phyloP scores from a whole-genome alignment of 2,888 invertebrate species.

The Harmothoe impar region DNA sequence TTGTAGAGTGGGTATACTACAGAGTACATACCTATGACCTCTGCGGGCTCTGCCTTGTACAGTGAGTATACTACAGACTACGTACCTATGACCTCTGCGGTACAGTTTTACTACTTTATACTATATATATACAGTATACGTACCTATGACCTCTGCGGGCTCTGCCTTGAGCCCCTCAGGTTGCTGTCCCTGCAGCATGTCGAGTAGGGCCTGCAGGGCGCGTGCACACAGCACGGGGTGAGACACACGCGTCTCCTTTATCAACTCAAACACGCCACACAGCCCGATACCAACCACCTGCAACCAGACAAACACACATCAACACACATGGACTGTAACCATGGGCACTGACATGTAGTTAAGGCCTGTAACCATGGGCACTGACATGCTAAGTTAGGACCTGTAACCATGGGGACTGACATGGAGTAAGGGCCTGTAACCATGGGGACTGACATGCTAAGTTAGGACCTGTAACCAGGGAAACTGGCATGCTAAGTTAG shows the following conservation, averaged over 20 bases:
- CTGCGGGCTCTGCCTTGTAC: constrained; percentile 84
- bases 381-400: too few species aligned
- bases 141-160: constrained; percentile 89
- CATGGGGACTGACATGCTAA: too few species aligned
- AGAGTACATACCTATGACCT: constrained; percentile 88
- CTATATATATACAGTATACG: constrained; percentile 67
- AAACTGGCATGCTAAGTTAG: too few species aligned
- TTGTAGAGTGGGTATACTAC: not conserved
- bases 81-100: constrained; percentile 89
- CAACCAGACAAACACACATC: constrained; percentile 61
- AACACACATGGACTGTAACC: not conserved
- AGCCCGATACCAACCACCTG: constrained; percentile 85
- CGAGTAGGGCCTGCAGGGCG: constrained; percentile 93
- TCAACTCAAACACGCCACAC: constrained; percentile 93
- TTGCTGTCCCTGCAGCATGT: constrained; percentile 94
- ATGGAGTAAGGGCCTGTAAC: too few species aligned
- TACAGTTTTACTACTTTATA: too few species aligned
- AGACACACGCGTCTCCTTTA: constrained; percentile 92
- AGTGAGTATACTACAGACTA: not conserved
- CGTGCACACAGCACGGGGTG: constrained; percentile 94
- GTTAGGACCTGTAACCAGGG: too few species aligned
- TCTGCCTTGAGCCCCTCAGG: constrained; percentile 93
- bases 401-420: too few species aligned
- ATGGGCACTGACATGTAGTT: not conserved
- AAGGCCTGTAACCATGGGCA: too few species aligned